phyloP scores from a whole-genome alignment of 2,797 vertebrate genomes.

The Tokudaia tokunoshimensis region DNA sequence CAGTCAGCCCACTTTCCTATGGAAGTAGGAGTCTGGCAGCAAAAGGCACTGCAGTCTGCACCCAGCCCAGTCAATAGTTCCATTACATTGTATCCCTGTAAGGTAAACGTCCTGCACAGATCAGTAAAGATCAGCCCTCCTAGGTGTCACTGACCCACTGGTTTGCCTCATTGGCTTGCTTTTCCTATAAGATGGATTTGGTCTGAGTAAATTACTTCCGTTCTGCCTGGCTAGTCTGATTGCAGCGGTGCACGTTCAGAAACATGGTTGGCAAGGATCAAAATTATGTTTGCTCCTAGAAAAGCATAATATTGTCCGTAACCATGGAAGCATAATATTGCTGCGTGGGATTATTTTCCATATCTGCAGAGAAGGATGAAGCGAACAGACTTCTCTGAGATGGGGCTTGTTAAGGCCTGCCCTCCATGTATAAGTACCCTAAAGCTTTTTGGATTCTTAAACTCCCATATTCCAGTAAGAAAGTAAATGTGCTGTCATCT shows the following conservation, averaged over 20 bases:
- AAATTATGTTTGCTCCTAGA: conserved; percentile 55
- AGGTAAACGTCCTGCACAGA: neutral
- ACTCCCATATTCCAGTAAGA: neutral
- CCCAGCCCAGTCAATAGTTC: neutral
- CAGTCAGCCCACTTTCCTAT: neutral
- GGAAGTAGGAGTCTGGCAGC: neutral
- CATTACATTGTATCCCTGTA: neutral
- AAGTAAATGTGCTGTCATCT: neutral
- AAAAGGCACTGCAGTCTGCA: neutral
- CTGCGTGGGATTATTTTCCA: conserved; percentile 3
- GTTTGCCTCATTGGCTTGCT: conserved; percentile 15
- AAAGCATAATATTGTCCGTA: conserved; percentile 43
- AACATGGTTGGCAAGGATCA: conserved; percentile 20
- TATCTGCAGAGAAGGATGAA: conserved; percentile 24
- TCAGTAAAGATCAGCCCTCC: neutral
- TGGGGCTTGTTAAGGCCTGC: conserved; percentile 8
- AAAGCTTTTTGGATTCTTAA: conserved; percentile 35
- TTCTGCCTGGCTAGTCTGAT: conserved; percentile 39
- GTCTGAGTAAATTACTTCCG: conserved; percentile 41
- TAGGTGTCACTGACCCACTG: neutral
- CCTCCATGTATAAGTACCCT: neutral
- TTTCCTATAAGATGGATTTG: conserved; percentile 40
- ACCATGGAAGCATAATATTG: conserved; percentile 11
- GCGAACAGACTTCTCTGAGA: neutral
- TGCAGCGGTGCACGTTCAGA: conserved; percentile 5